Evolutionary conservation across 2,113 vertebrate species (phyloP).

Genomic region (Emydocephalus ijimae): DNA sequence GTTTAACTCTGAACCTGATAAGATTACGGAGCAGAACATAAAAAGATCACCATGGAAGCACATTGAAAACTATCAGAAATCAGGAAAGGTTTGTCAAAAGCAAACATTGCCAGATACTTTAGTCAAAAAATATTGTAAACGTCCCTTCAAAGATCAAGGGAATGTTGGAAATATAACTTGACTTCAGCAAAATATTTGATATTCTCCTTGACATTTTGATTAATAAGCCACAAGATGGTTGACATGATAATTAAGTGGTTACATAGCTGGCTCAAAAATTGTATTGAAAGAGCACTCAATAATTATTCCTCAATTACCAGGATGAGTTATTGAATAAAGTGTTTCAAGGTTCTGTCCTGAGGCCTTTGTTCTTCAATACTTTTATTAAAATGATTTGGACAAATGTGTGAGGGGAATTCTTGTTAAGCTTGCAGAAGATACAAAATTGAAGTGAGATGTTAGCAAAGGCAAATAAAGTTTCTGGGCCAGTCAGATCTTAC

Average conservation of each 20-base stretch:
- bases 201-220: background rate
- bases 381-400: background rate
- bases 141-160: background rate
- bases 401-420: background rate
- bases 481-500: background rate
- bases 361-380: background rate
- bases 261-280: background rate
- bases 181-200: background rate
- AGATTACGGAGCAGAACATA: background rate
- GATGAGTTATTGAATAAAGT: background rate
- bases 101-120: background rate
- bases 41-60: background rate
- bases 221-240: background rate
- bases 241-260: background rate
- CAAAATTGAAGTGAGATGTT: background rate
- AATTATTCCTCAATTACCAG: background rate
- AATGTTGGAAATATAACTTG: background rate
- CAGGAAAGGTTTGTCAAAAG: background rate
- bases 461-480: background rate
- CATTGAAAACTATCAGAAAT: background rate
- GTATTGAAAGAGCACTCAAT: background rate
- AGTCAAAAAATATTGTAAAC: background rate
- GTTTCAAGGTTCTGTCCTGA: background rate
- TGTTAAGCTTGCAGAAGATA: background rate
- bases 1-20: background rate